Percentiles rank a stretch among this genome's conserved stretches.
phyloP scores from a whole-genome alignment of 2,797 vertebrate genomes.

The Danio jaintianensis region DNA sequence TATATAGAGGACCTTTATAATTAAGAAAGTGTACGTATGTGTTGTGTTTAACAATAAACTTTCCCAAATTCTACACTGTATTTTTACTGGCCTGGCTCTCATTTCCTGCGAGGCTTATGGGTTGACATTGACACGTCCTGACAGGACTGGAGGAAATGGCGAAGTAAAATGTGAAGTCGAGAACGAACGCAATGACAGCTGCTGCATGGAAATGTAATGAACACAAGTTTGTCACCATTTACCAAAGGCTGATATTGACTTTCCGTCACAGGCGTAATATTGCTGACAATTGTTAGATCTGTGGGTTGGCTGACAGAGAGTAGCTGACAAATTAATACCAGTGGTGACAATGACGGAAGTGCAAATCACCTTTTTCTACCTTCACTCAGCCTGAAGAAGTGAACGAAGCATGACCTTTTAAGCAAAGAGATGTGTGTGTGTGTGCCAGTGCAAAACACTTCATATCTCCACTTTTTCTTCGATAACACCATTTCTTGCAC shows the following conservation, averaged over 20 bases:
- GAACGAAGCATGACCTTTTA: constrained; percentile 14
- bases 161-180: constrained; percentile 38
- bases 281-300: constrained; percentile 71
- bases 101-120: constrained; percentile 38
- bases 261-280: constrained; percentile 65
- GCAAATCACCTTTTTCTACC: constrained; percentile 38
- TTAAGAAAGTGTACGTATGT: no score
- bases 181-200: constrained; percentile 54
- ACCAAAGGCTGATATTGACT: constrained; percentile 67
- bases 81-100: not conserved
- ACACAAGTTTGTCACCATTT: constrained; percentile 66
- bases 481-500: no score
- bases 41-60: not conserved
- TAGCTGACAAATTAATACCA: constrained; percentile 55
- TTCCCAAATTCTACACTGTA: not conserved
- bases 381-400: constrained; percentile 25
- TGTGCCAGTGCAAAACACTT: constrained; percentile 3
- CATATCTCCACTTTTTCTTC: no score
- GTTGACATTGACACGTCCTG: constrained; percentile 67
- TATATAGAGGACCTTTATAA: no score
- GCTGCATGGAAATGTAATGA: constrained; percentile 54
- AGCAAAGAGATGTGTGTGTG: not conserved
- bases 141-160: constrained; percentile 64
- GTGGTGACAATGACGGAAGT: constrained; percentile 41
- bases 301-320: constrained; percentile 58